Conservation (phyloP, 2,888 invertebrate species). For the Pasiphila rectangulata region DNA sequence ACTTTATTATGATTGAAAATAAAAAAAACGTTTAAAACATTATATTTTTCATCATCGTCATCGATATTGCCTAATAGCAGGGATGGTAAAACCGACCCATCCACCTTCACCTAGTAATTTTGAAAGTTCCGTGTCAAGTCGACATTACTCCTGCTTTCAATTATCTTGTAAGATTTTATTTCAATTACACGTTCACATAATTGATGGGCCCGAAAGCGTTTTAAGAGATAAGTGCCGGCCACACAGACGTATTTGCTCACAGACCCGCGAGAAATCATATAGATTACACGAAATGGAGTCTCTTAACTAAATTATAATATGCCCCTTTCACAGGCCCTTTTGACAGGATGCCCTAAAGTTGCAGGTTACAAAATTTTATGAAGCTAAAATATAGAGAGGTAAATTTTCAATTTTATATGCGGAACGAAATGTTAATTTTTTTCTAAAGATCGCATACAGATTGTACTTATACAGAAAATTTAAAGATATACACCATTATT, state of each 20-base stretch:
- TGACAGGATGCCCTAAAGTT: conserved; percentile 6
- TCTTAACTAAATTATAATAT: conserved; percentile 40
- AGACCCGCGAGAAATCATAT: conserved; percentile 42
- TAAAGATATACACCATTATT: neutral
- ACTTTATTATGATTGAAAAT: neutral
- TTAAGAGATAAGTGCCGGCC: conserved; percentile 34
- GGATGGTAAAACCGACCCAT: conserved; percentile 28
- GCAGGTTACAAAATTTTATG: conserved; percentile 16
- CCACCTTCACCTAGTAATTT: conserved; percentile 47
- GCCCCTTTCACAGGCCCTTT: conserved; percentile 38
- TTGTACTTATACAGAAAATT: neutral
- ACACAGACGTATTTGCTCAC: conserved; percentile 38
- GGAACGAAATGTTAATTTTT: conserved; percentile 5
- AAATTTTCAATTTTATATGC: conserved; percentile 16
- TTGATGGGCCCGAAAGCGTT: conserved; percentile 47
- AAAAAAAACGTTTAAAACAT: neutral
- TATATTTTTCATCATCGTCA: conserved; percentile 1
- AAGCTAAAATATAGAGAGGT: conserved; percentile 15
- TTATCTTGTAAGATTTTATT: conserved; percentile 50
- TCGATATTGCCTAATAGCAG: conserved; percentile 13
- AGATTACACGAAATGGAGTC: conserved; percentile 40
- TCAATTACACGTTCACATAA: conserved; percentile 54
- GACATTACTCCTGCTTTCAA: conserved; percentile 43
- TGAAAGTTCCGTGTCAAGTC: conserved; percentile 40
- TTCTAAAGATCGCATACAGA: conserved; percentile 4